phyloP scores from a whole-genome alignment of 2,888 invertebrate genomes.

The Cerceris ruficornis region DNA sequence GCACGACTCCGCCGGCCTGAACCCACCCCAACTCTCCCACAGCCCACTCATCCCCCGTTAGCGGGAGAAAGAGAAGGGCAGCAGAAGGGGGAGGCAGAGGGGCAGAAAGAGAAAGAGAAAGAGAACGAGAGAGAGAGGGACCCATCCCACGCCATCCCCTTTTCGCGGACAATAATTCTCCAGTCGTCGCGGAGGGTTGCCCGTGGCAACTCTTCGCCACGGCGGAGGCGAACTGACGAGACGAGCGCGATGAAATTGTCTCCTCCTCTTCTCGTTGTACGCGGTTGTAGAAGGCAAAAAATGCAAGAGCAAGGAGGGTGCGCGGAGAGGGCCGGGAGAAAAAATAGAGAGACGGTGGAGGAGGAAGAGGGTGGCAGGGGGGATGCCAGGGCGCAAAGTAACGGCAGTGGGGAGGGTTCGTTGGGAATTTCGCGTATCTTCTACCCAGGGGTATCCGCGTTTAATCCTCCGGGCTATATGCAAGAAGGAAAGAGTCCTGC shows the following conservation, averaged over 20 bases:
- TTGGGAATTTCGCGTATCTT: conserved; percentile 70
- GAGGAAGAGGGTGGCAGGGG: conserved; percentile 19
- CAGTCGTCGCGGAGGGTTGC: conserved; percentile 76
- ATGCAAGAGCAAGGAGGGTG: conserved; percentile 64
- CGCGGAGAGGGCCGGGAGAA: conserved; percentile 42
- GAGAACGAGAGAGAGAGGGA: conserved; percentile 14
- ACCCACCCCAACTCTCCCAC: conserved; percentile 55
- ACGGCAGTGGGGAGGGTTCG: conserved; percentile 47
- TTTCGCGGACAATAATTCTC: conserved; percentile 77
- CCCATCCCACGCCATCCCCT: conserved; percentile 54
- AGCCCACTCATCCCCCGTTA: conserved; percentile 35
- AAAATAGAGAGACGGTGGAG: conserved; percentile 46
- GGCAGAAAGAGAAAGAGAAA: conserved; percentile 5
- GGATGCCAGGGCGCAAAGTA: conserved; percentile 34
- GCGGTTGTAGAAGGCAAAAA: conserved; percentile 66
- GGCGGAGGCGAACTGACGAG: conserved; percentile 65
- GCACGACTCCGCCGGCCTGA: conserved; percentile 69
- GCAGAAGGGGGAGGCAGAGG: conserved; percentile 20
- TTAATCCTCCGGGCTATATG: conserved; percentile 64
- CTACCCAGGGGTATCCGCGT: conserved; percentile 61
- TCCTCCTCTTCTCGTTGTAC: conserved; percentile 51
- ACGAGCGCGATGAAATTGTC: conserved; percentile 78
- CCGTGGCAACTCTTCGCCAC: conserved; percentile 78
- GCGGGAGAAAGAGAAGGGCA: conserved; percentile 44
- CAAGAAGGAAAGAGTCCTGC: conserved; percentile 59